Conservation (phyloP, 2,888 invertebrate genomes). For the Andricus curvator region DNA sequence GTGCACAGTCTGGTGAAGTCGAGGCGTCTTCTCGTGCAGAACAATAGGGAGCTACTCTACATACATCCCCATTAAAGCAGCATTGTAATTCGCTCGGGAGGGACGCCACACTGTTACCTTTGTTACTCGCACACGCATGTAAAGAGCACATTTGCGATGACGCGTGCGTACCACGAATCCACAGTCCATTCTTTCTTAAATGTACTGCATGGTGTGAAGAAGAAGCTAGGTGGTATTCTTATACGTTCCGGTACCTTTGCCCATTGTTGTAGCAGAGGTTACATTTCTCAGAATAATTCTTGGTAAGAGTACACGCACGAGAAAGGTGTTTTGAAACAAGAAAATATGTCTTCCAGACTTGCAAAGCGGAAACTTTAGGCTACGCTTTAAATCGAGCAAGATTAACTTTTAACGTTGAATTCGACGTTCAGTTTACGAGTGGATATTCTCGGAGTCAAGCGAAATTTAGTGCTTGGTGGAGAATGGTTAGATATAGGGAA, state of each 20-base stretch:
- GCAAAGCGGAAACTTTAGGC: neutral
- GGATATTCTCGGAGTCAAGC: slow-evolving; percentile 22
- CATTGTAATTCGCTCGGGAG: slow-evolving; percentile 66
- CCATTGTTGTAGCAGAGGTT: neutral
- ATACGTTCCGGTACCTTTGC: neutral
- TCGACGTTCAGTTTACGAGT: slow-evolving; percentile 19
- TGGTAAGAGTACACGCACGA: neutral
- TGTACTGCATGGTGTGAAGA: neutral
- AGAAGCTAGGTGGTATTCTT: slow-evolving; percentile 2
- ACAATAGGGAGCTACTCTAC: slow-evolving; percentile 72
- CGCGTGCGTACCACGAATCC: neutral
- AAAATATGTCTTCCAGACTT: neutral
- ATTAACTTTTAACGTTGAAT: slow-evolving; percentile 36
- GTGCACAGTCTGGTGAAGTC: slow-evolving; percentile 65
- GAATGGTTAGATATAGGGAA: slow-evolving; percentile 22
- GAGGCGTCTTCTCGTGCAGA: slow-evolving; percentile 62
- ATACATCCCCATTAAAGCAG: slow-evolving; percentile 74
- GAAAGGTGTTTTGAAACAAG: neutral
- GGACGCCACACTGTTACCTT: slow-evolving; percentile 11
- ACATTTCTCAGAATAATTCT: neutral
- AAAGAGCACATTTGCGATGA: neutral
- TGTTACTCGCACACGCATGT: neutral
- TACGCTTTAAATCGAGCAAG: slow-evolving; percentile 22
- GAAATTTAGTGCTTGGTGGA: slow-evolving; percentile 36
- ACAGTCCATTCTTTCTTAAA: neutral